Percentiles rank a stretch among this genome's conserved stretches.
Conservation (phyloP, 2,113 vertebrate genomes). For the Rhinopomastus cyanomelas region DNA sequence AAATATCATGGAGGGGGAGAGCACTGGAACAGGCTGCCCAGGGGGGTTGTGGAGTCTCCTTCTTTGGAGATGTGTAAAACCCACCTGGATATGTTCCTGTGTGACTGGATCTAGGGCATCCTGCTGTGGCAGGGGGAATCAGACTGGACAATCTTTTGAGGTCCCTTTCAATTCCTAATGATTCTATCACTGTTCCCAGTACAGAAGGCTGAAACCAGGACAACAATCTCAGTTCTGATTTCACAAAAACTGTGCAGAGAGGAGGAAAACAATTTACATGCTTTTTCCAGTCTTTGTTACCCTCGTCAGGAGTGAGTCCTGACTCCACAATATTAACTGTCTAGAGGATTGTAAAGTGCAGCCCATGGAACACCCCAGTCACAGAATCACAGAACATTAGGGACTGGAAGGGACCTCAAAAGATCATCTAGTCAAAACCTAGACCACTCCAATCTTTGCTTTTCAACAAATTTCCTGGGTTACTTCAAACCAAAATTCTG, state of each 20-base stretch:
- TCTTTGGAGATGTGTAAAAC: too few species aligned
- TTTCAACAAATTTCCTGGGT: neutral
- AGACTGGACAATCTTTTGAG: too few species aligned
- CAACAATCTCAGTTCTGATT: neutral
- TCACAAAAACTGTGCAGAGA: fast-evolving
- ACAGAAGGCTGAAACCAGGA: neutral
- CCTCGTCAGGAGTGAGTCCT: neutral
- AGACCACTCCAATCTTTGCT: fast-evolving
- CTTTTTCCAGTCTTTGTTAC: neutral
- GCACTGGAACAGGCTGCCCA: too few species aligned
- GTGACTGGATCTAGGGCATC: too few species aligned
- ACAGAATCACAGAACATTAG: too few species aligned
- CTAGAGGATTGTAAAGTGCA: neutral
- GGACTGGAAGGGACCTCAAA: too few species aligned
- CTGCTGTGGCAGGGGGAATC: too few species aligned
- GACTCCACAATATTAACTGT: fast-evolving
- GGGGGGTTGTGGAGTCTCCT: too few species aligned
- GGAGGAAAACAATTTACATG: neutral
- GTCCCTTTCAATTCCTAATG: too few species aligned
- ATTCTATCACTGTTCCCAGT: neutral
- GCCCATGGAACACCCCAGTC: neutral
- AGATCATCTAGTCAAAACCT: too few species aligned
- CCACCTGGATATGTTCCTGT: too few species aligned
- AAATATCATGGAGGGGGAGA: too few species aligned
- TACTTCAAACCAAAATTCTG: neutral